These are phyloP conservation scores for Cryptocephalus moraei DNA, from an alignment of 2,888 invertebrate genomes.

Conservation along the genomic window DNA sequence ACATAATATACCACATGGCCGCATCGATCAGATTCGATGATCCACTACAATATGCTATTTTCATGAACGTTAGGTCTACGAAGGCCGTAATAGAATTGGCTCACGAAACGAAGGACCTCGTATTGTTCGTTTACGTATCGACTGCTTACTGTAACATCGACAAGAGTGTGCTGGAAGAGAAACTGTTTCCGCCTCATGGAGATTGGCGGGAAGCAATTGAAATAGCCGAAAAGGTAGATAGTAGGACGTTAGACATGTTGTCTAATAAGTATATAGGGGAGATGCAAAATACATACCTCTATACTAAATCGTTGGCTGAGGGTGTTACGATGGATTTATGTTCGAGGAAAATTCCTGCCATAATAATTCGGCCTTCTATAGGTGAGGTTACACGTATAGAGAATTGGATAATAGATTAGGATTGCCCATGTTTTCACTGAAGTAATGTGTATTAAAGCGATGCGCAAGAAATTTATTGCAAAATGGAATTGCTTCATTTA, in stretches of 20 bases:
- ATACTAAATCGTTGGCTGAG: slow-evolving; percentile 60
- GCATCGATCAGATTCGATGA: slow-evolving; percentile 83
- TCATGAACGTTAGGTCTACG: slow-evolving; percentile 57
- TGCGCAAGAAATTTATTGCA: no score
- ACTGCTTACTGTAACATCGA: slow-evolving; percentile 84
- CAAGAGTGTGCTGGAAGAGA: slow-evolving; percentile 18
- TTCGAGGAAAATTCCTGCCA: slow-evolving; percentile 53
- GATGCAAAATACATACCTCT: background rate
- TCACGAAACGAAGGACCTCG: slow-evolving; percentile 41
- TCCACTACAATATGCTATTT: slow-evolving; percentile 52
- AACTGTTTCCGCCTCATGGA: background rate
- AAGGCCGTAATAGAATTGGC: slow-evolving; percentile 53
- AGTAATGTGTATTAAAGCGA: no score
- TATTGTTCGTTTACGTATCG: slow-evolving; percentile 67
- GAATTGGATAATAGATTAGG: no score
- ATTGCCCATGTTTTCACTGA: no score
- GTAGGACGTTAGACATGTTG: background rate
- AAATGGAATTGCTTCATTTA: no score
- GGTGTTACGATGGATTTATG: slow-evolving; percentile 56
- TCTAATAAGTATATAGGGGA: background rate
- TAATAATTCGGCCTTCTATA: slow-evolving; percentile 82
- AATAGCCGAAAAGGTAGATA: background rate
- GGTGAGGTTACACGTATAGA: slow-evolving; percentile 46
- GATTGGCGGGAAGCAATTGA: background rate
- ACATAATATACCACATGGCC: slow-evolving; percentile 68